phyloP scores from a whole-genome alignment of 2,888 invertebrate species.

The Drosophila rubida region DNA sequence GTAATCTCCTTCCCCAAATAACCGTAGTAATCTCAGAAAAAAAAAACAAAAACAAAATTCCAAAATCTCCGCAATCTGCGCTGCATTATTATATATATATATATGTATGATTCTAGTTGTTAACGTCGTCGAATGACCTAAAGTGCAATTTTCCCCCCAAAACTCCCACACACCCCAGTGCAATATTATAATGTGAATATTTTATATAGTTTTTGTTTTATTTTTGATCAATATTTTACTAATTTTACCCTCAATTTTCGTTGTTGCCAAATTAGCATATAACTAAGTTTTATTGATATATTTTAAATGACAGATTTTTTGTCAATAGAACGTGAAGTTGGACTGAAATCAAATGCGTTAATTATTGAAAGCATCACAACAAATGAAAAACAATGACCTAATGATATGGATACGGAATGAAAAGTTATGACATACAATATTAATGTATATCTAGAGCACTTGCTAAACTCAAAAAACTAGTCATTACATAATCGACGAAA shows the following conservation, averaged over 20 bases:
- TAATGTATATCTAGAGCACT: conserved; percentile 53
- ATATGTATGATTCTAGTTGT: conserved; percentile 56
- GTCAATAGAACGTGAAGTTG: conserved; percentile 48
- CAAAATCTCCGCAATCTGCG: conserved; percentile 52
- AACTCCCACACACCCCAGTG: conserved; percentile 39
- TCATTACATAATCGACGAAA: conserved; percentile 36
- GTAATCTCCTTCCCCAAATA: conserved; percentile 42
- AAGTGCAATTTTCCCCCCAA: conserved; percentile 65
- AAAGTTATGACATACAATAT: conserved; percentile 6
- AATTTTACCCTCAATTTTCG: conserved; percentile 45
- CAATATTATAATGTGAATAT: conserved; percentile 51
- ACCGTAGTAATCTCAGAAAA: conserved; percentile 52
- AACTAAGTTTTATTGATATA: conserved; percentile 66
- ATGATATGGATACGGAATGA: conserved; percentile 9
- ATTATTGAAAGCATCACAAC: conserved; percentile 42
- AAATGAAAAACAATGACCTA: conserved; percentile 18
- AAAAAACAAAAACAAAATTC: conserved; percentile 36
- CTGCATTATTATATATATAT: conserved; percentile 39
- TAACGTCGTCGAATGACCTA: conserved; percentile 53
- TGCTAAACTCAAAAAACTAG: conserved; percentile 64
- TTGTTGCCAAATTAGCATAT: conserved; percentile 80
- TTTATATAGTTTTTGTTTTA: conserved; percentile 22
- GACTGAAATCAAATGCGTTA: conserved; percentile 70
- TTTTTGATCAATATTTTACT: conserved; percentile 15
- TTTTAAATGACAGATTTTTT: conserved; percentile 34